Base-by-base conservation (phyloP, 2,113 vertebrate genomes). In the Symphodus melops region DNA sequence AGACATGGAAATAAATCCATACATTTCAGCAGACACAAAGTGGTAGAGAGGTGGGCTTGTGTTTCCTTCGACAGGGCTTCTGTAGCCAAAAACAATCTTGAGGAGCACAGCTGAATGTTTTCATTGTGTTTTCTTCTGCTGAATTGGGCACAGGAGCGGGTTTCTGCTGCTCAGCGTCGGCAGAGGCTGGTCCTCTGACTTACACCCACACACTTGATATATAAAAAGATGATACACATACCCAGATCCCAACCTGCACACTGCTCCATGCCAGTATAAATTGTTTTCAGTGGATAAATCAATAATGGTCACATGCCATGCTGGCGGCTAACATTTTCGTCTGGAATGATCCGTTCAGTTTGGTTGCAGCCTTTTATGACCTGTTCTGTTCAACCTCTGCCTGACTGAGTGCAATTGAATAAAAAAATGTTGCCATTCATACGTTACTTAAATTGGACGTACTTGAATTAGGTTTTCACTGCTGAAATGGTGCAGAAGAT, bases 21-120 rank as follows among this genome's bases (percentile, higher is more conserved):
- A 91, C 71, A 66, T 94, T 92, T 90, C 39, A 86, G 87, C 79
- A 88, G 89, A 90, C 85, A 88, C 78, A 86, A 89, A 83, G 83
- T 86, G 59, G 90, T 89, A 87, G 81, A 91, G 92, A 88, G 86
- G 90, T 87, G 83, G 87, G 89, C 85, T 94, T 89, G 87, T 83
- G 90, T 92, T 93, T 93, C 92, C 90, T 92, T 79, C 75, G 85
- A 82, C 87, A 86, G 84, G 82, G 74, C 66, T 87, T 74, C 71
- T 68, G 79, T 49, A 85, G 92, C 94, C 94, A 94, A 93, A 91
- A 94, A 88, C 91, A 94, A 94, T 94, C 83, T 93, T 9, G 46
- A 89, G 85, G 85, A 90, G 90, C 88, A 87, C 79, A 83, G 91
- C 85, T 93, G 77, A 93, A 93, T 93, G 92, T 93, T 94, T 93